phyloP scores from a whole-genome alignment of 2,888 invertebrate species.

The Agrenia bidenticulata region DNA sequence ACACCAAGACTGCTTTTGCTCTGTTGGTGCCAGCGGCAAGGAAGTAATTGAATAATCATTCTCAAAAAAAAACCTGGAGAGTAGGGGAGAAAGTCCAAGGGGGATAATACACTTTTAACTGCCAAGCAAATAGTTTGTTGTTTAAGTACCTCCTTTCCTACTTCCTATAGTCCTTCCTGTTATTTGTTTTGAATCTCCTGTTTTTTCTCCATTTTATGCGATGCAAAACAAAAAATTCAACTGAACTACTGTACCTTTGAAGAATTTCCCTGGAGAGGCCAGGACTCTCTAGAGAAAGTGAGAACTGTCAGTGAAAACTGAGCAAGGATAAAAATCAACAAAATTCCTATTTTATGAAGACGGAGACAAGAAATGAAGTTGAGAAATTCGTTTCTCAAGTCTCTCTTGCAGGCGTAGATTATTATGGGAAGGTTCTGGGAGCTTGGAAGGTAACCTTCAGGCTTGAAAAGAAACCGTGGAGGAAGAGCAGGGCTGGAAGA shows the following conservation, averaged over 20 bases:
- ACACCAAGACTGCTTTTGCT: background rate
- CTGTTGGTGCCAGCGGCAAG: background rate
- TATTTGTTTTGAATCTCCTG: background rate
- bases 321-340: slow-evolving; percentile 1
- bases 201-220: too few relatives aligned
- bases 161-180: background rate
- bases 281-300: too few relatives aligned
- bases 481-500: too few relatives aligned
- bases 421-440: too few relatives aligned
- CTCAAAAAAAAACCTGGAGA: slow-evolving; percentile 20
- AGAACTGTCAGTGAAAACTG: too few relatives aligned
- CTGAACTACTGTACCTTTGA: too few relatives aligned
- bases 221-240: too few relatives aligned
- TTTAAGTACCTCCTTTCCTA: background rate
- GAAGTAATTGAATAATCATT: slow-evolving; percentile 43
- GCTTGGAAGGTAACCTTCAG: too few relatives aligned
- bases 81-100: slow-evolving; percentile 12
- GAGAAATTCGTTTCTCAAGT: background rate
- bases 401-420: too few relatives aligned
- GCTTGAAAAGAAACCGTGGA: too few relatives aligned
- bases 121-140: slow-evolving; percentile 1
- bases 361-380: slow-evolving; percentile 5
- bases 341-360: slow-evolving; percentile 11
- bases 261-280: too few relatives aligned
- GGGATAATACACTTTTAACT: slow-evolving; percentile 25